Evolutionary conservation across 2,113 vertebrate species (phyloP).

Genomic region (Climacteris rufus): DNA sequence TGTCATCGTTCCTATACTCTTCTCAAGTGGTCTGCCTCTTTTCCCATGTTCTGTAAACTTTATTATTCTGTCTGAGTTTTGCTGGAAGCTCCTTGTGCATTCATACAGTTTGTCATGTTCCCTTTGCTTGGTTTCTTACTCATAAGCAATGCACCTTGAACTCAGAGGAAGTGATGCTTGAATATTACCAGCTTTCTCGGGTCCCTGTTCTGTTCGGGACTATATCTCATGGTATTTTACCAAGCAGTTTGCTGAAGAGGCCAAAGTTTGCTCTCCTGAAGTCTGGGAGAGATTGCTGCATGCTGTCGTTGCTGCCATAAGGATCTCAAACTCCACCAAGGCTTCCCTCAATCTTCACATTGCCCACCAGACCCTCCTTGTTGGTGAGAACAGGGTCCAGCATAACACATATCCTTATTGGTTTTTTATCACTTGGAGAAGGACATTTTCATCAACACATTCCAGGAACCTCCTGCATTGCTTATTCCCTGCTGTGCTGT

Average conservation of each 20-base stretch:
- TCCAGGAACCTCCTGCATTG: neutral
- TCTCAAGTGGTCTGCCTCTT: neutral
- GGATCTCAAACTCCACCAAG: neutral
- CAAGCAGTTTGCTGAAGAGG: neutral
- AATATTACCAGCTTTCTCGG: neutral
- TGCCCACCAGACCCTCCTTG: neutral
- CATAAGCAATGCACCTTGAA: neutral
- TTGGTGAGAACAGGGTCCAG: neutral
- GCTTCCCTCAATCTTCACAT: neutral
- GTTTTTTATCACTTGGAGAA: neutral
- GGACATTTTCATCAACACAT: neutral
- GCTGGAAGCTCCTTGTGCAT: neutral
- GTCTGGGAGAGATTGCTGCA: neutral
- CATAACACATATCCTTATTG: neutral
- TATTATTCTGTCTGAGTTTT: neutral
- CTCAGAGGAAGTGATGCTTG: neutral
- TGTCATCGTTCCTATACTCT: accelerated
- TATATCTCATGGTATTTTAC: neutral
- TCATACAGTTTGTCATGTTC: neutral
- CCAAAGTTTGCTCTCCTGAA: neutral
- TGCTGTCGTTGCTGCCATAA: neutral
- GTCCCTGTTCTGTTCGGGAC: neutral
- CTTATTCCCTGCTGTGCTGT: neutral
- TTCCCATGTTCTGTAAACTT: neutral
- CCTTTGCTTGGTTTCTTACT: neutral